Percentiles rank a stretch among this genome's conserved stretches.
phyloP scores from a whole-genome alignment of 2,797 vertebrate species.

The Syndactyla subalaris region DNA sequence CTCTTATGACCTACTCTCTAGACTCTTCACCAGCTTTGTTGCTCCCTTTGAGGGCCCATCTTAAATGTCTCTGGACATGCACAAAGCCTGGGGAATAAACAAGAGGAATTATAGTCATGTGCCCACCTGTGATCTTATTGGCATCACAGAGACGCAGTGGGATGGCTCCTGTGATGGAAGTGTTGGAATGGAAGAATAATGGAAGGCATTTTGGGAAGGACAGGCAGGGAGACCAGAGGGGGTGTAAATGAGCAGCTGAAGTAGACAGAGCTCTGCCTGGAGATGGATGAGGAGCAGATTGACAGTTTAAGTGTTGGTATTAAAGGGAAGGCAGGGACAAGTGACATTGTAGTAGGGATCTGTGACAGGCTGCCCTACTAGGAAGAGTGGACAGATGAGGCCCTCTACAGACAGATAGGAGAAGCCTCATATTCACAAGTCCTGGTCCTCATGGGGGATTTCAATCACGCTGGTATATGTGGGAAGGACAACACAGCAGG shows the following conservation, averaged over 20 bases:
- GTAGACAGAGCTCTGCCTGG: neutral
- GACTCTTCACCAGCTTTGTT: neutral
- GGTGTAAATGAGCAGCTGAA: neutral
- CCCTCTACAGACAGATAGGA: neutral
- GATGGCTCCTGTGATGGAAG: neutral
- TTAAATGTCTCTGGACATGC: neutral
- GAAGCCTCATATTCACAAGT: neutral
- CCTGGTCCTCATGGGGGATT: neutral
- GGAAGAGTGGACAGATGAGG: neutral
- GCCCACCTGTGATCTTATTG: neutral
- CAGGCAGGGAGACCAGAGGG: neutral
- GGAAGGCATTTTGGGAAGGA: neutral
- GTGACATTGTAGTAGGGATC: neutral
- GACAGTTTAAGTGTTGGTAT: neutral
- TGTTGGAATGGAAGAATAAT: neutral
- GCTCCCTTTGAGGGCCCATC: rapidly evolving
- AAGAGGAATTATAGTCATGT: neutral
- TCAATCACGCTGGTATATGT: neutral
- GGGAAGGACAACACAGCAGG: neutral
- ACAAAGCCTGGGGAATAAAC: rapidly evolving
- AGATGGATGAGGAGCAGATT: neutral
- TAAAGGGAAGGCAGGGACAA: neutral
- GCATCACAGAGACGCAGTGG: rapidly evolving
- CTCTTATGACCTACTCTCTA: neutral
- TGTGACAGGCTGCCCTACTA: neutral